A percentile compares a stretch with the other conserved stretches of the same genome.
These are phyloP conservation scores for Arge pagana DNA, from an alignment of 2,888 invertebrate species.

Conservation along the genomic window DNA sequence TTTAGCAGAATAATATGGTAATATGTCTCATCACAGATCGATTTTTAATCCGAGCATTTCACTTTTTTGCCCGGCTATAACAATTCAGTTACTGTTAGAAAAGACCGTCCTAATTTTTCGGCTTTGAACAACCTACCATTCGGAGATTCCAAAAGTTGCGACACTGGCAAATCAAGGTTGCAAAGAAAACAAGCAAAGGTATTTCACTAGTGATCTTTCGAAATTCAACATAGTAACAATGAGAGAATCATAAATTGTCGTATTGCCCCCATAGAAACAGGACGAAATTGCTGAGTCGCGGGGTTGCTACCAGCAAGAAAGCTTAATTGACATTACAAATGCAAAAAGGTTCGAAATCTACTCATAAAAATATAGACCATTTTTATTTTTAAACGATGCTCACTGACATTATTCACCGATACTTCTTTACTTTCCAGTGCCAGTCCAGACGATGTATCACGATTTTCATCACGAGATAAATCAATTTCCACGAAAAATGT, in stretches of 20 bases:
- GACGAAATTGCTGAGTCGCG: not conserved
- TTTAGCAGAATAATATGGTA: too few species aligned
- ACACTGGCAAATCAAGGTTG: not conserved
- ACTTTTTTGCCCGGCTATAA: too few species aligned
- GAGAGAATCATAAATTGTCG: too few species aligned
- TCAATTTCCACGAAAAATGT: conserved; percentile 1
- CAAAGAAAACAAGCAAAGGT: not conserved
- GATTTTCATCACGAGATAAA: conserved; percentile 14
- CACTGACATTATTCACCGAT: too few species aligned
- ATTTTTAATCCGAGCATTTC: too few species aligned
- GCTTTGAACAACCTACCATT: too few species aligned
- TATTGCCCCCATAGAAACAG: not conserved
- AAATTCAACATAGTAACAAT: not conserved
- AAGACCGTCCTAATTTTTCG: too few species aligned
- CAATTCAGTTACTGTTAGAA: not conserved
- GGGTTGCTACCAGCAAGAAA: conserved; percentile 32
- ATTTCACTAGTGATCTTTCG: not conserved
- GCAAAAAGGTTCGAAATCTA: conserved; percentile 31
- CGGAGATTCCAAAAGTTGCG: too few species aligned
- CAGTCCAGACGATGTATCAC: not conserved
- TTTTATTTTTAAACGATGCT: not conserved
- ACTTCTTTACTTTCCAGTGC: too few species aligned
- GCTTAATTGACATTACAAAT: conserved; percentile 45
- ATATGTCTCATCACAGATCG: too few species aligned
- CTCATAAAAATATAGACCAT: not conserved